Percentiles rank a stretch among this genome's conserved stretches.
Evolutionary conservation across 2,797 vertebrate species (phyloP).

Genomic region (Sebastes steindachneri): DNA sequence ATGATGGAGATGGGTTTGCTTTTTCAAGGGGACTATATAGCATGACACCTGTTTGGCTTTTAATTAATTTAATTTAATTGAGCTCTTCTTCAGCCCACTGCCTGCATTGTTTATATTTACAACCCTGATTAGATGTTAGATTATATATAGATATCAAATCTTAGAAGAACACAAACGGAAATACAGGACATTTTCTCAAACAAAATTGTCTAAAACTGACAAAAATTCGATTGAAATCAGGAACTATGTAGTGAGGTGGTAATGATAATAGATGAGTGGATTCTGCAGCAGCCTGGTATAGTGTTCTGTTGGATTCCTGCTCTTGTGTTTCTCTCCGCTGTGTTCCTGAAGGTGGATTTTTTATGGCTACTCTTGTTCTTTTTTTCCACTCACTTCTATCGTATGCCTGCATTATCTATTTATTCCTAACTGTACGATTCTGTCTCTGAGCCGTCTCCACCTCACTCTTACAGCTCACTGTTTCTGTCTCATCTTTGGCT

Average conservation of each 20-base stretch:
- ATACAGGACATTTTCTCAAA: accelerated
- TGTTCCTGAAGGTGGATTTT: not conserved
- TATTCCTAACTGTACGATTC: conserved; percentile 1
- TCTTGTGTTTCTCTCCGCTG: not conserved
- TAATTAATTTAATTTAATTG: too few relatives aligned
- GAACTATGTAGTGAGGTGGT: not conserved
- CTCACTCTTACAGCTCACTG: not conserved
- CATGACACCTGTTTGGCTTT: accelerated
- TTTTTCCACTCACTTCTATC: not conserved
- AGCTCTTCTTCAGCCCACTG: too few relatives aligned
- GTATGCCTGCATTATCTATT: not conserved
- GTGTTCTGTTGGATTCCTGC: not conserved
- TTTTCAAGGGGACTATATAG: accelerated
- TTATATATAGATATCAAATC: not conserved
- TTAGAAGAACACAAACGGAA: accelerated
- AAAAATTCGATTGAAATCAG: not conserved
- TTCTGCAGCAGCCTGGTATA: not conserved
- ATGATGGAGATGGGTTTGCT: too few relatives aligned
- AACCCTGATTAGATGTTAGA: not conserved
- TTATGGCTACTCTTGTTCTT: not conserved
- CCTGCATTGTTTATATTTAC: too few relatives aligned
- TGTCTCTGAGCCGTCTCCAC: not conserved
- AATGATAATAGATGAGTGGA: not conserved
- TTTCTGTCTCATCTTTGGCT: not conserved
- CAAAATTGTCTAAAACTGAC: accelerated